A percentile compares a stretch with the other conserved stretches of the same genome.
Evolutionary conservation across 2,888 invertebrate genomes (phyloP).

Genomic region (Ophioninae sp.): DNA sequence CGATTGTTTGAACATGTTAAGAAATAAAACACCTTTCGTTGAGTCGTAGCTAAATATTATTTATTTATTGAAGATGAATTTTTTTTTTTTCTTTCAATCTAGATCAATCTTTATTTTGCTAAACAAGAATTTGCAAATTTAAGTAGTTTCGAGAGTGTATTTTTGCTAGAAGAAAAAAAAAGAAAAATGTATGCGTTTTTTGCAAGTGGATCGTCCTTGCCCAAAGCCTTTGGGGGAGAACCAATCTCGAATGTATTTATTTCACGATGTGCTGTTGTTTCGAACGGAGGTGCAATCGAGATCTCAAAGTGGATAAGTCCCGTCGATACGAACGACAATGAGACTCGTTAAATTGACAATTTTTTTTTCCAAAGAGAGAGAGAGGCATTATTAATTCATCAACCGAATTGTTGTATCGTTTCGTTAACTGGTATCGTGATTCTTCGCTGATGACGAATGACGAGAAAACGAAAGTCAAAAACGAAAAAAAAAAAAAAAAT

Average conservation of each 20-base stretch:
- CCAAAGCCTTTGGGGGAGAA: slow-evolving; percentile 25
- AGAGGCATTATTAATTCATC: background rate
- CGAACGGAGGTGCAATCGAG: slow-evolving; percentile 40
- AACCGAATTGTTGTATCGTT: background rate
- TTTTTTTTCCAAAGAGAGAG: slow-evolving; percentile 6
- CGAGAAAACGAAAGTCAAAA: too few relatives aligned
- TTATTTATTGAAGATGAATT: too few relatives aligned
- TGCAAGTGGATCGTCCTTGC: slow-evolving; percentile 27
- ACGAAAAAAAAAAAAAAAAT: background rate
- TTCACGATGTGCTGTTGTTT: slow-evolving; percentile 42
- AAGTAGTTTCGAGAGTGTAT: background rate
- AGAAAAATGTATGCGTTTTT: slow-evolving; percentile 2
- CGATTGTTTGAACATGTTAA: too few relatives aligned
- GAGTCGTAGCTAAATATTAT: too few relatives aligned
- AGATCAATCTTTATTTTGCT: too few relatives aligned
- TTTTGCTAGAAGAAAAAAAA: too few relatives aligned
- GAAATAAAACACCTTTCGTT: too few relatives aligned
- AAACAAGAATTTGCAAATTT: too few relatives aligned
- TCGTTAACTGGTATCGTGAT: background rate
- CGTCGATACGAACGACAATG: slow-evolving; percentile 43
- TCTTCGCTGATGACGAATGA: background rate
- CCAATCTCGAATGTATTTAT: background rate
- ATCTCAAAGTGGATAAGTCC: slow-evolving; percentile 35
- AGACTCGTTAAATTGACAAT: slow-evolving; percentile 45
- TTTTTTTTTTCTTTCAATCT: too few relatives aligned